Conservation (phyloP, 53 echinoderm and acorn worm species). For the Henricia sp. region DNA sequence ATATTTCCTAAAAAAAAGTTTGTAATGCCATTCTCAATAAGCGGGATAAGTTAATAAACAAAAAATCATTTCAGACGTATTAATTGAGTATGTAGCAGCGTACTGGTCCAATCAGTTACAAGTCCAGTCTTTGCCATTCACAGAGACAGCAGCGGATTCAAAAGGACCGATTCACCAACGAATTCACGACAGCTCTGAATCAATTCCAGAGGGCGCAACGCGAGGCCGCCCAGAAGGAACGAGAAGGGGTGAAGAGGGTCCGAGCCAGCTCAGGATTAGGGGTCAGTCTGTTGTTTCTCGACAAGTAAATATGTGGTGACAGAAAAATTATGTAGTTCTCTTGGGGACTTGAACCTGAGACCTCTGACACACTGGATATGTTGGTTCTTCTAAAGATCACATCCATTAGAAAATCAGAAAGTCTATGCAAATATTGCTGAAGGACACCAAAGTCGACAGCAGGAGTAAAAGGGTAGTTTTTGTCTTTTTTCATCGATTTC, state of each 20-base stretch:
- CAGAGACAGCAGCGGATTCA: constrained; percentile 97
- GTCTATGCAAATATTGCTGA: neutral
- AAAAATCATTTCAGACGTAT: no score
- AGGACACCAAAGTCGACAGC: no score
- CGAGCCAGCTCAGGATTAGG: constrained; percentile 72
- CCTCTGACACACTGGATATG: neutral
- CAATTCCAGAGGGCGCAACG: constrained; percentile 95
- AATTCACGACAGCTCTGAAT: constrained; percentile 88
- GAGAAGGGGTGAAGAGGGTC: constrained; percentile 76
- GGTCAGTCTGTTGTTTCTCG: constrained; percentile 50
- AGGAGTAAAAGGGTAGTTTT: no score
- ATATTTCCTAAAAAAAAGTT: no score
- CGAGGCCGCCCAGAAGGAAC: constrained; percentile 84
- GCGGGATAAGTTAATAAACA: no score
- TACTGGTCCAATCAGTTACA: no score
- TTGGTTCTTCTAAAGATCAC: neutral
- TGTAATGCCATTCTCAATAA: no score
- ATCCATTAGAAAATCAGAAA: neutral
- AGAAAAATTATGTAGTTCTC: no score
- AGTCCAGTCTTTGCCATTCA: neutral
- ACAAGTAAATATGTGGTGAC: no score
- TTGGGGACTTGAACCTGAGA: neutral
- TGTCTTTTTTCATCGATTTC: no score
- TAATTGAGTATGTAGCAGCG: no score
- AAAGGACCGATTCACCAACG: constrained; percentile 89